Percentiles rank a stretch among this genome's conserved stretches.
These are phyloP conservation scores for Drosophila percnosoma DNA, from an alignment of 2,888 invertebrate species.

Conservation along the genomic window DNA sequence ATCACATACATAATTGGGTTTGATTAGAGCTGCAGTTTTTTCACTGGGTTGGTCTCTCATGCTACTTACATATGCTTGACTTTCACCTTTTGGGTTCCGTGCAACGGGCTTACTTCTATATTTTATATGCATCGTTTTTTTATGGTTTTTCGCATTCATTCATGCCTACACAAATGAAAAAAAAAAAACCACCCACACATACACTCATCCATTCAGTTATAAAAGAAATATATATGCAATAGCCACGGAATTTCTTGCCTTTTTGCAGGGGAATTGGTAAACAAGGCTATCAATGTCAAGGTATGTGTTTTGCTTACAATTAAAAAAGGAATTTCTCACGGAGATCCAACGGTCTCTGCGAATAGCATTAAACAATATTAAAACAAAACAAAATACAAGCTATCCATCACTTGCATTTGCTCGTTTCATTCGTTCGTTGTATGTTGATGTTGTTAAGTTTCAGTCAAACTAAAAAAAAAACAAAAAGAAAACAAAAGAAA, in stretches of 20 bases:
- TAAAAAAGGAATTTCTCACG: slow-evolving; percentile 58
- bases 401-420: slow-evolving; percentile 77
- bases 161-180: slow-evolving; percentile 40
- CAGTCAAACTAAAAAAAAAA: slow-evolving; percentile 7
- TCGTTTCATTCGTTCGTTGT: slow-evolving; percentile 62
- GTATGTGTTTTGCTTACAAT: slow-evolving; percentile 86
- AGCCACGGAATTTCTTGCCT: slow-evolving; percentile 86
- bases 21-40: slow-evolving; percentile 22
- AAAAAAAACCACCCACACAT: slow-evolving; percentile 28
- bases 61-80: slow-evolving; percentile 44
- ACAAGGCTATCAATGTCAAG: slow-evolving; percentile 99
- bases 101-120: slow-evolving; percentile 31
- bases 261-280: slow-evolving; percentile 97
- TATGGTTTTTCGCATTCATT: slow-evolving; percentile 40
- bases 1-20: slow-evolving; percentile 24
- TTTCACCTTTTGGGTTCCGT: slow-evolving; percentile 45
- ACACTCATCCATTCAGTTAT: slow-evolving; percentile 68
- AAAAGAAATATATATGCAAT: slow-evolving; percentile 77
- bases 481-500: background rate
- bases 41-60: slow-evolving; percentile 54
- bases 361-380: slow-evolving; percentile 42
- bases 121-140: slow-evolving; percentile 14
- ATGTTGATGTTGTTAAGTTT: slow-evolving; percentile 67
- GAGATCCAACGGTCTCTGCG: slow-evolving; percentile 37
- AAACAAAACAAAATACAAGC: slow-evolving; percentile 19